A percentile compares a stretch with the other conserved stretches of the same genome.
Conservation (phyloP, 1,140 invertebrate species). For the Conus betulinus region DNA sequence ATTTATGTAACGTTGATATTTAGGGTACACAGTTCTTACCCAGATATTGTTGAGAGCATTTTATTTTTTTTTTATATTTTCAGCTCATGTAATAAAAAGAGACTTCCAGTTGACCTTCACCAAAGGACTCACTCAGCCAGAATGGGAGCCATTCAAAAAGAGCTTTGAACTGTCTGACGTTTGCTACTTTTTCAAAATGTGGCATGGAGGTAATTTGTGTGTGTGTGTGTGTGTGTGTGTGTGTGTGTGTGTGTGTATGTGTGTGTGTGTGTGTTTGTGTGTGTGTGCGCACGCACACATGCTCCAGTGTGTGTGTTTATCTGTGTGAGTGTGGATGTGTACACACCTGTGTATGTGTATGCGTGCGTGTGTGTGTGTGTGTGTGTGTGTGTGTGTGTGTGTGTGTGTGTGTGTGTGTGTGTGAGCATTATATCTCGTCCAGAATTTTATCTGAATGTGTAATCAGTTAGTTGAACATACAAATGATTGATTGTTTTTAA, state of each 20-base stretch:
- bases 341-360: background rate
- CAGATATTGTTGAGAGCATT: background rate
- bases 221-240: too few relatives aligned
- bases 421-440: background rate
- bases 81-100: constrained; percentile 60
- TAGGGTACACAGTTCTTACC: background rate
- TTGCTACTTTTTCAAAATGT: constrained; percentile 73
- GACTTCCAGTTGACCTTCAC: constrained; percentile 60
- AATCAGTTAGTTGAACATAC: background rate
- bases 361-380: background rate
- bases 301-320: background rate
- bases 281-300: background rate
- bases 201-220: constrained; percentile 68
- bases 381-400: background rate
- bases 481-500: background rate
- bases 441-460: background rate
- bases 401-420: too few relatives aligned
- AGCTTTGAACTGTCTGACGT: constrained; percentile 72
- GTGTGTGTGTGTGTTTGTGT: too few relatives aligned
- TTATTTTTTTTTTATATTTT: constrained; percentile 17
- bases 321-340: background rate
- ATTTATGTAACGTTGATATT: background rate
- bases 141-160: constrained; percentile 55
- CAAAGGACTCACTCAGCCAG: constrained; percentile 58
- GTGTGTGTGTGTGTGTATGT: background rate